phyloP scores from a whole-genome alignment of 2,113 vertebrate genomes.

The Corapipo altera region DNA sequence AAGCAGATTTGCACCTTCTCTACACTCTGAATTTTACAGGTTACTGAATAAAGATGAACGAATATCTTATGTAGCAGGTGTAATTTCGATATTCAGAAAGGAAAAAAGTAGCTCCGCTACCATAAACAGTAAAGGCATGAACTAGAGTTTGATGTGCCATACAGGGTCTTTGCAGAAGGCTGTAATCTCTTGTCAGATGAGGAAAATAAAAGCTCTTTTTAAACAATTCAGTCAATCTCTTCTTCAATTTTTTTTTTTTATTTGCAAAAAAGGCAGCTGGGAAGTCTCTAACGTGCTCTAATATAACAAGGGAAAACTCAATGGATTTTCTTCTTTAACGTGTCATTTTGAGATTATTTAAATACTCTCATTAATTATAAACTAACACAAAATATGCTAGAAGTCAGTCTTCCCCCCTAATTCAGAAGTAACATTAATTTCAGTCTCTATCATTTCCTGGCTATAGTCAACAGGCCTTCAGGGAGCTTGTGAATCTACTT shows the following conservation, averaged over 20 bases:
- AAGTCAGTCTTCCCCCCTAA: neutral
- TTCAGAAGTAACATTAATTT: neutral
- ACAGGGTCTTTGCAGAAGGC: neutral
- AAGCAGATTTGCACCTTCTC: constrained; percentile 41
- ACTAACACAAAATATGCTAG: neutral
- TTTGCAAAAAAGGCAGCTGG: neutral
- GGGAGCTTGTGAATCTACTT: neutral
- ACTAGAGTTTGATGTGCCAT: neutral
- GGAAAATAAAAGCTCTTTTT: neutral
- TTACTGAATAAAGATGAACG: constrained; percentile 60
- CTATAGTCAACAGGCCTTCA: neutral
- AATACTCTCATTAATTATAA: neutral
- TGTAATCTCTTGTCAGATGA: neutral
- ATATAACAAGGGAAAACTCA: neutral
- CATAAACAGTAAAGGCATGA: neutral
- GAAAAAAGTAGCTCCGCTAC: neutral
- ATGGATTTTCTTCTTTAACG: neutral
- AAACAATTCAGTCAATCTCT: neutral
- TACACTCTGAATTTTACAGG: constrained; percentile 27
- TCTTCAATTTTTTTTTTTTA: neutral
- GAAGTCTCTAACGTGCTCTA: neutral
- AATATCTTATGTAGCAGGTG: constrained; percentile 44
- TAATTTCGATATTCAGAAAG: neutral
- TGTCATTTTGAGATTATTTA: neutral
- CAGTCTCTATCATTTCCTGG: neutral